These are phyloP conservation scores for Eurois occulta DNA, from an alignment of 2,888 invertebrate species.

Conservation along the genomic window DNA sequence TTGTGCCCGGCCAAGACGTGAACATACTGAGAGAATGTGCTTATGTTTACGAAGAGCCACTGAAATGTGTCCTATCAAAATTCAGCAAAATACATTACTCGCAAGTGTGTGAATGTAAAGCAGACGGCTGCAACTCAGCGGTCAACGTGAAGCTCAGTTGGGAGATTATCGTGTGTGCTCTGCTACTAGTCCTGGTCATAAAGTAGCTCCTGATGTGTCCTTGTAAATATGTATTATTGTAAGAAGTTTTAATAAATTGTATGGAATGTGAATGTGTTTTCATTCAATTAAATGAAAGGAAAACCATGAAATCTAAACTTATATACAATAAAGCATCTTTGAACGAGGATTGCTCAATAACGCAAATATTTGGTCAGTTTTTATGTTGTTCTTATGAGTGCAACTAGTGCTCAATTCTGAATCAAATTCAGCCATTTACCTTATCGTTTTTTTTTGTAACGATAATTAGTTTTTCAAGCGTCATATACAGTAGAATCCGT, in stretches of 20 bases:
- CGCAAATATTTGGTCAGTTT: too few relatives aligned
- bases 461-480: too few relatives aligned
- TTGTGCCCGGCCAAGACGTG: conserved; percentile 77
- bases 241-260: conserved; percentile 43
- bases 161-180: conserved; percentile 36
- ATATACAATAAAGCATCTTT: too few relatives aligned
- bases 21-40: conserved; percentile 83
- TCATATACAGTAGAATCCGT: too few relatives aligned
- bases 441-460: too few relatives aligned
- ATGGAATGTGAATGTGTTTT: not conserved
- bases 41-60: conserved; percentile 74
- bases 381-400: too few relatives aligned
- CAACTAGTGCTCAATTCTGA: too few relatives aligned
- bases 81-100: conserved; percentile 83
- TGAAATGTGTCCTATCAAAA: conserved; percentile 77
- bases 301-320: too few relatives aligned
- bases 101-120: conserved; percentile 80
- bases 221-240: conserved; percentile 57
- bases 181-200: conserved; percentile 39
- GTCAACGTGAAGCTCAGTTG: conserved; percentile 40
- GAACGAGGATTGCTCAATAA: too few relatives aligned
- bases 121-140: conserved; percentile 81
- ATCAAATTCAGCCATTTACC: too few relatives aligned
- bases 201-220: conserved; percentile 26
- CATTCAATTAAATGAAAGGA: not conserved